These are phyloP conservation scores for Turdus rufiventris DNA, from an alignment of 2,113 vertebrate genomes.

Conservation along the genomic window DNA sequence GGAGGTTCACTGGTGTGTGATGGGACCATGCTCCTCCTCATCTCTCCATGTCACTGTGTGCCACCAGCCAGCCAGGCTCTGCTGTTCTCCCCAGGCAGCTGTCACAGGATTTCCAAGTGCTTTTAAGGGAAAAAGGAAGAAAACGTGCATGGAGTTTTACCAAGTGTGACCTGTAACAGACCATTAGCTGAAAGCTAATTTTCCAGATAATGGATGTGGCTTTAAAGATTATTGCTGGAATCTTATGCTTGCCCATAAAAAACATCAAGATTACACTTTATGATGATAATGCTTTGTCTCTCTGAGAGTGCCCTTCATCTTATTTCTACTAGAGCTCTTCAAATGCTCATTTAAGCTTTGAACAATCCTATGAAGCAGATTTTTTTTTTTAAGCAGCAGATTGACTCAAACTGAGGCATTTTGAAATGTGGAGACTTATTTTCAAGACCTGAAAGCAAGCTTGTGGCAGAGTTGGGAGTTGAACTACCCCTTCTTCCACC, in stretches of 20 bases:
- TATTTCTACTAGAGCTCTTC: background rate
- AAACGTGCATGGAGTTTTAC: background rate
- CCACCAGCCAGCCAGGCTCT: background rate
- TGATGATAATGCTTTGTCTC: background rate
- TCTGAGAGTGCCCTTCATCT: background rate
- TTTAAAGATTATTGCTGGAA: conserved; percentile 44
- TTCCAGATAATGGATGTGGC: conserved; percentile 30
- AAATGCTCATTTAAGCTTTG: background rate
- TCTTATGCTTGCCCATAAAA: background rate
- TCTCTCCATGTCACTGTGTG: accelerated
- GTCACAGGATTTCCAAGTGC: background rate
- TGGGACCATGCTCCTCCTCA: accelerated
- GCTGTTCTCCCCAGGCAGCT: background rate
- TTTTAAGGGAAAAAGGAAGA: background rate
- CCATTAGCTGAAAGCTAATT: conserved; percentile 26
- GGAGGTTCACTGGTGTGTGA: background rate
- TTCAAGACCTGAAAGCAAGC: background rate
- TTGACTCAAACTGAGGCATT: background rate
- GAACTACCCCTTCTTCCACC: background rate
- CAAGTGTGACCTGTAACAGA: background rate
- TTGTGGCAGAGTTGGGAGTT: background rate
- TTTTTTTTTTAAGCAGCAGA: background rate
- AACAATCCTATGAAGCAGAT: background rate
- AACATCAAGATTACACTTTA: background rate
- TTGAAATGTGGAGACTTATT: background rate